Percentiles rank a stretch among this genome's conserved stretches.
These are phyloP conservation scores for Frankliniella fusca DNA, from an alignment of 2,888 invertebrate genomes.

Conservation along the genomic window DNA sequence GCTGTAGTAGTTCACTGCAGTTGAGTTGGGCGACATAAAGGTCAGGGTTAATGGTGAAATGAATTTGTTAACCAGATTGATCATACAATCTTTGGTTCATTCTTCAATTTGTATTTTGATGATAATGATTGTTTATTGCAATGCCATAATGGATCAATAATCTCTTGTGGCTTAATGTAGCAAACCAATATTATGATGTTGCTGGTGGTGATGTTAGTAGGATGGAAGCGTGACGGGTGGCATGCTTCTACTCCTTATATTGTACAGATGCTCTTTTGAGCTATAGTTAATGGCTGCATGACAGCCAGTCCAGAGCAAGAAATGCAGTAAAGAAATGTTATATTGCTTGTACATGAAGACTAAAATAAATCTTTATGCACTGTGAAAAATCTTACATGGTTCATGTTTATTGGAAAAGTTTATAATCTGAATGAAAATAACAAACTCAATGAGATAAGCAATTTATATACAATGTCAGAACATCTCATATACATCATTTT, in stretches of 20 bases:
- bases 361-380: slow-evolving; percentile 74
- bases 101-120: slow-evolving; percentile 25
- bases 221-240: slow-evolving; percentile 5
- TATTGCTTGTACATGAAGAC: slow-evolving; percentile 71
- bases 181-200: slow-evolving; percentile 22
- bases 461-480: slow-evolving; percentile 36
- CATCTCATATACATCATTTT: slow-evolving; percentile 53
- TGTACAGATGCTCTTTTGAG: slow-evolving; percentile 22
- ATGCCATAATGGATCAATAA: slow-evolving; percentile 25
- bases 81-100: slow-evolving; percentile 25
- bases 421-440: slow-evolving; percentile 31
- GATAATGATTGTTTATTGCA: slow-evolving; percentile 23
- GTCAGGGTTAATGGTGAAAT: slow-evolving; percentile 34
- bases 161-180: slow-evolving; percentile 24
- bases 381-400: slow-evolving; percentile 45
- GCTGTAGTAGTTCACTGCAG: slow-evolving; percentile 22
- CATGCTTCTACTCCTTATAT: slow-evolving; percentile 20
- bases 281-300: slow-evolving; percentile 24
- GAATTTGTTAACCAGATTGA: slow-evolving; percentile 25
- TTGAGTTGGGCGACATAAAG: slow-evolving; percentile 32
- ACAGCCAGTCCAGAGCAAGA: slow-evolving; percentile 15
- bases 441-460: slow-evolving; percentile 36
- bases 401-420: neutral
- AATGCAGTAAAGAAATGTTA: slow-evolving; percentile 36
- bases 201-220: slow-evolving; percentile 24